Evolutionary conservation across 2,113 vertebrate genomes (phyloP), one percentile per base, ranked within the genome.

Genomic region (Leptobrachium ailaonicum): DNA sequence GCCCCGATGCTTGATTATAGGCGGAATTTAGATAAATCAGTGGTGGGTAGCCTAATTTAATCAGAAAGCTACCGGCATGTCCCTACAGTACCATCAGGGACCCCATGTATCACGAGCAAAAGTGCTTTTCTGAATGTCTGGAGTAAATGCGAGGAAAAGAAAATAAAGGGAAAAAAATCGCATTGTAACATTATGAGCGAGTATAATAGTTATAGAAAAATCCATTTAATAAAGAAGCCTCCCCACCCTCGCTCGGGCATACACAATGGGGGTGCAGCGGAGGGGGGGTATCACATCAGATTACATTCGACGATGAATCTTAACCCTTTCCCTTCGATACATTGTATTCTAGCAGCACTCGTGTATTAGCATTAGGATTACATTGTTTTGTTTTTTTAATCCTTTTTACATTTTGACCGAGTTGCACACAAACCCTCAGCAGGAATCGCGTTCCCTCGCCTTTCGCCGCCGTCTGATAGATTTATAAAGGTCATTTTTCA

Each of bases 401-500:
- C 71, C 44, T 66, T 32, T 60, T 72, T 60, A 80, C 77, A 80
- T 73, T 73, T 45, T 72, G 63, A 40, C 71, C 63, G 67, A 62
- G 58, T 41, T 32, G 77, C 58, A 66, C 32, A 80, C 66, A 73
- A 80, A 56, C 14, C 58, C 75, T 44, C 75, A 41, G 41, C 75
- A 69, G 75, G 62, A 42, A 47, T 11, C 63, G 70, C 32, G 13
- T 73, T 79, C 10, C 11, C 58, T 1, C 40, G 62, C 45, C 63
- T 62, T 13, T 9, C 4, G 62, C 77, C 20, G 20, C 20, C 12
- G 45, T 47, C 76, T 70, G 32, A 7, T 41, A 71, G 70, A 58
- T 73, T 44, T 67, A 56, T 9, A 73, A 79, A 79, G 76, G 76
- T 71, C 76, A 79, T 67, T 79, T 71, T 79, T 71, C 67, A 79